phyloP scores from a whole-genome alignment of 1,140 invertebrate species.

The Caerostris extrusa region DNA sequence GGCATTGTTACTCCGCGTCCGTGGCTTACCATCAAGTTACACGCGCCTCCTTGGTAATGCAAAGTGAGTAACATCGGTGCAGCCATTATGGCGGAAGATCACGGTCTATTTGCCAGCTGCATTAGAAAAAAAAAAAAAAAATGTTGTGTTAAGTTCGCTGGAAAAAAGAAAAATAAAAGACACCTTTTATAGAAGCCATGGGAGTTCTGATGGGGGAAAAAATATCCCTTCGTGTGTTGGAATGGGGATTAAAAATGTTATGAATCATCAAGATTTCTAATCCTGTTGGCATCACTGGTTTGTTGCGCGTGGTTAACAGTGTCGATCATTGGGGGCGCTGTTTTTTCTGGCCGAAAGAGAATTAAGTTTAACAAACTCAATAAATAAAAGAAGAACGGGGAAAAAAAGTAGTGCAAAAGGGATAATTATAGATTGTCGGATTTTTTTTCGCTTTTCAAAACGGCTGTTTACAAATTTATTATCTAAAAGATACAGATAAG shows the following conservation, averaged over 20 bases:
- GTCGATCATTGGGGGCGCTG: no score
- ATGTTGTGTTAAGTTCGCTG: no score
- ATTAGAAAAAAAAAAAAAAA: no score
- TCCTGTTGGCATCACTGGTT: not conserved
- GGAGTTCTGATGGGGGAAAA: not conserved
- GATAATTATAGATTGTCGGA: not conserved
- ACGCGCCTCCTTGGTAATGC: no score
- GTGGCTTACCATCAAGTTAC: no score
- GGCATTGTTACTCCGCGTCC: no score
- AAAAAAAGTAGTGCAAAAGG: not conserved
- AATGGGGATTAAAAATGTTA: conserved; percentile 66
- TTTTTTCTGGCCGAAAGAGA: not conserved
- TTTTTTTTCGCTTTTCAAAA: not conserved
- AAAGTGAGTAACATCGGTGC: no score
- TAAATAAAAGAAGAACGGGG: not conserved
- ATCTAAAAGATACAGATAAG: not conserved
- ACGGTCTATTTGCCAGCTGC: no score
- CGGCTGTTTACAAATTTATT: not conserved
- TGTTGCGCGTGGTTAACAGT: no score
- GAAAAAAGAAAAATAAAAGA: conserved; percentile 16
- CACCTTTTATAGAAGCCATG: conserved; percentile 16
- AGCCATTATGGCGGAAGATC: no score
- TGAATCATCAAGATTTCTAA: conserved; percentile 42
- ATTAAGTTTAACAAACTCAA: conserved; percentile 27
- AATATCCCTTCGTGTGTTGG: not conserved